Base-by-base conservation (phyloP, 2,113 vertebrate species). In the Caretta caretta region DNA sequence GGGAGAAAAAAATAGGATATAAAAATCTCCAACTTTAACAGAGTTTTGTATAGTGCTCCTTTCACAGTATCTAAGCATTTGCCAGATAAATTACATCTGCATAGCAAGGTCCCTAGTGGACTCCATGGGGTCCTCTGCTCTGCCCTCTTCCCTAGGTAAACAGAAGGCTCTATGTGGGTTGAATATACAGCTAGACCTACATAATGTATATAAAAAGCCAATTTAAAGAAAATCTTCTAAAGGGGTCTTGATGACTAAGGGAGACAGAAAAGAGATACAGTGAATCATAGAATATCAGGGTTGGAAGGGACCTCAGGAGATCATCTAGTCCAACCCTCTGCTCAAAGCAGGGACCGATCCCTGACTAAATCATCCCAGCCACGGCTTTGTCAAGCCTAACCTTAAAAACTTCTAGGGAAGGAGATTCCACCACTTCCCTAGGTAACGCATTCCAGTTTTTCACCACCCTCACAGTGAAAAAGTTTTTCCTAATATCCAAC, bases 51-150 rank as follows among this genome's bases (percentile, higher is more conserved):
- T 1, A 2, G 2, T 1, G 4, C 24, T n/a, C 20, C 19, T 17
- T 75, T n/a, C 6, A 24, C 1, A 46, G 22, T 62, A 22, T 0
- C 19, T 3, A 46, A 46, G 20, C 76, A 56, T 0, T 1, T 29
- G 46, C 11, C 84, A 46, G n/a, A 17, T 17, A 16, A 10, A 50
- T 5, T 38, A 6, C 14, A 79, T 16, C n/a, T 25, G 19, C 65
- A 83, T n/a, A 5, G 79, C 19, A 6, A 86, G 72, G 69, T 54
- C 79, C 65, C n/a, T 35, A 1, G 31, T 14, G 59, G 4, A 38
- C n/a, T 53, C 20, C 79, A 69, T n/a, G 0, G 0, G 24, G 14
- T 8, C 22, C 38, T 87, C 54, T 17, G 38, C 8, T 38, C 14
- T 83, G 22, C 48, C n/a, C n/a, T 5, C 4, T 3, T 42, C 13